Percentiles rank a stretch among this genome's conserved stretches.
Conservation (phyloP, 2,797 vertebrate species). For the Linurgus olivaceus region DNA sequence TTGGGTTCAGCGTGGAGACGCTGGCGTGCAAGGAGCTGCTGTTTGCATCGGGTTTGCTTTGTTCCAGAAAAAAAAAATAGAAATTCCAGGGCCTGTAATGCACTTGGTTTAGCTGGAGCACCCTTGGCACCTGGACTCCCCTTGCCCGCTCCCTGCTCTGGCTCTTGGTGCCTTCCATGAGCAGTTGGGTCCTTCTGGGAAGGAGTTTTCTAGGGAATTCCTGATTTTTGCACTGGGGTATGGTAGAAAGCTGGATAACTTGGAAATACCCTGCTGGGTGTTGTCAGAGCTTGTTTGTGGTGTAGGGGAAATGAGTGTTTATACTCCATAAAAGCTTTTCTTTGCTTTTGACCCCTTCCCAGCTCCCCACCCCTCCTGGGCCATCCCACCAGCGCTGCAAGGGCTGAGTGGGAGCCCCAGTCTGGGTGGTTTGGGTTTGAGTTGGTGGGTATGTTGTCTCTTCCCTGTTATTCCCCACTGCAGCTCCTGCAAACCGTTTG, state of each 20-base stretch:
- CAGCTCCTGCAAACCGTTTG: neutral
- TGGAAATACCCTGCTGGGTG: neutral
- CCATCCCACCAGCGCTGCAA: neutral
- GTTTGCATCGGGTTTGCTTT: neutral
- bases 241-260: neutral
- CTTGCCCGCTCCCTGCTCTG: fast-evolving
- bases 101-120: neutral
- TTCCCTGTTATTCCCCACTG: neutral
- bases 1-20: neutral
- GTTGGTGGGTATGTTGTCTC: neutral
- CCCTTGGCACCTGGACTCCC: neutral
- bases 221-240: fast-evolving
- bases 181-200: fast-evolving
- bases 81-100: neutral
- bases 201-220: neutral
- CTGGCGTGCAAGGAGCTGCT: neutral
- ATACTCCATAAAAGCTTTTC: neutral
- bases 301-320: conserved; percentile 12
- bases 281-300: conserved; percentile 4
- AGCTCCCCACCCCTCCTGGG: neutral
- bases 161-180: fast-evolving
- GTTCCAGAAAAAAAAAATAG: neutral
- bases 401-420: neutral
- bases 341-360: neutral
- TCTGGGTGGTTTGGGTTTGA: neutral